Conservation (phyloP, 92 coral and sea anemone species). For the Porites cylindrica region DNA sequence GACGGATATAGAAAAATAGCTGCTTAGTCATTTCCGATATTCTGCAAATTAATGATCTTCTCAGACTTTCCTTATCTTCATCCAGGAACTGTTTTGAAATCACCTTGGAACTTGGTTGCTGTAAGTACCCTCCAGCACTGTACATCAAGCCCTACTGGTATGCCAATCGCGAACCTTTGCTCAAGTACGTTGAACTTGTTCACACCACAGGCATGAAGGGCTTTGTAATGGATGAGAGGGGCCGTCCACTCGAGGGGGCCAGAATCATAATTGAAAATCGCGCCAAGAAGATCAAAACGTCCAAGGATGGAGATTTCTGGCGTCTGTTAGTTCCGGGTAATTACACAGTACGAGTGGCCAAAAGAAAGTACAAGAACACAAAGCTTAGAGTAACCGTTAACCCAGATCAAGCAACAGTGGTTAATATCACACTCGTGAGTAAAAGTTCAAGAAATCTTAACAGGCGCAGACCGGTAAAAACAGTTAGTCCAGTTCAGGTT, state of each 20-base stretch:
- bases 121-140: constrained; percentile 88
- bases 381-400: constrained; percentile 71
- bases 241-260: constrained; percentile 85
- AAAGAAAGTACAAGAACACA: constrained; percentile 70
- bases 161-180: constrained; percentile 88
- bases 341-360: constrained; percentile 77
- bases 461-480: constrained; percentile 17
- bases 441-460: constrained; percentile 32
- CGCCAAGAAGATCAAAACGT: constrained; percentile 80
- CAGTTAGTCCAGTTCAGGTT: background rate
- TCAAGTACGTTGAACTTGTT: constrained; percentile 80
- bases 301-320: constrained; percentile 91
- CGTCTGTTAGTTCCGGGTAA: constrained; percentile 90
- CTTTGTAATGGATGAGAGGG: constrained; percentile 81
- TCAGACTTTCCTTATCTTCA: background rate
- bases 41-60: background rate
- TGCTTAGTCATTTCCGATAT: too few relatives aligned
- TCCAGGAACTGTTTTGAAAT: constrained; percentile 95
- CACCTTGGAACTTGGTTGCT: constrained; percentile 92
- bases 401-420: constrained; percentile 55
- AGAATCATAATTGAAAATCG: constrained; percentile 86
- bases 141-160: constrained; percentile 80
- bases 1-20: too few relatives aligned
- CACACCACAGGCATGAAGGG: constrained; percentile 94
- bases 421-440: constrained; percentile 77